Evolutionary conservation across 2,888 invertebrate genomes (phyloP).

Genomic region (Lobophora halterata): DNA sequence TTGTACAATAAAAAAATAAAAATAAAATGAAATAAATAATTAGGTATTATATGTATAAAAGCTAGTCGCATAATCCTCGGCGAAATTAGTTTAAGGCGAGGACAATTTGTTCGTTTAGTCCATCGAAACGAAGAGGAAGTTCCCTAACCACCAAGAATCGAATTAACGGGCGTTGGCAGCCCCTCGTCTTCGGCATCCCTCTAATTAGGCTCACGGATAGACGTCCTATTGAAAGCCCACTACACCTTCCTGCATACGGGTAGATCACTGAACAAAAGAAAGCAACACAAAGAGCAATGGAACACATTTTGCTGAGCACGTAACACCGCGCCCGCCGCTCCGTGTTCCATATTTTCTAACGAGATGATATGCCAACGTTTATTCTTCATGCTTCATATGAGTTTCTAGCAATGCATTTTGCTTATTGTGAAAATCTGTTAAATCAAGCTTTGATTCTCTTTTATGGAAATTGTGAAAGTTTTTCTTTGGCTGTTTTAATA

Average conservation of each 20-base stretch:
- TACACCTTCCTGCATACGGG: constrained; percentile 43
- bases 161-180: no score
- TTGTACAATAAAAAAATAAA: no score
- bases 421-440: constrained; percentile 18
- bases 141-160: no score
- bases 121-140: no score
- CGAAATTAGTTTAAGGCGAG: no score
- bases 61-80: no score
- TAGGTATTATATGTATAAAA: no score
- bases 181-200: constrained; percentile 26
- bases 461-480: constrained; percentile 16
- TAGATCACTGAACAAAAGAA: constrained; percentile 71
- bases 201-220: constrained; percentile 37
- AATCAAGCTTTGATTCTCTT: constrained; percentile 10
- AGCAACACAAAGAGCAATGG: constrained; percentile 73
- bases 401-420: constrained; percentile 45
- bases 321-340: constrained; percentile 57
- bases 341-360: constrained; percentile 75
- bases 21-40: no score
- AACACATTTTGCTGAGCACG: constrained; percentile 67
- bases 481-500: constrained; percentile 12
- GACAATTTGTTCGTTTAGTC: no score
- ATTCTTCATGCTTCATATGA: constrained; percentile 52
- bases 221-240: constrained; percentile 41
- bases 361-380: constrained; percentile 70